phyloP scores from a whole-genome alignment of 1,140 invertebrate genomes.

The Drosophila dunni region DNA sequence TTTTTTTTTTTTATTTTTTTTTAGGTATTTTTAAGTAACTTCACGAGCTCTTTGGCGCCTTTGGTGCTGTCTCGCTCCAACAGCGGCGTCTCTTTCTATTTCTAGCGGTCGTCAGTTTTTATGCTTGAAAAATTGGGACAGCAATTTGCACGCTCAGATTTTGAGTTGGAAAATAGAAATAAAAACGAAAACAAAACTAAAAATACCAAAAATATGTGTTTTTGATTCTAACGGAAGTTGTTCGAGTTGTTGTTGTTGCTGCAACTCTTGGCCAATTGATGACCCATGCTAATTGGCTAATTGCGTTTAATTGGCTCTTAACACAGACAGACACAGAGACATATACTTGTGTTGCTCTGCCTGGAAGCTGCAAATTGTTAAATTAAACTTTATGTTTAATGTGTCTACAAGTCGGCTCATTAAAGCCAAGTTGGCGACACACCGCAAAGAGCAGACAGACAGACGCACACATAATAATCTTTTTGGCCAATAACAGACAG shows the following conservation, averaged over 20 bases:
- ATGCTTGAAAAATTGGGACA: slow-evolving; percentile 82
- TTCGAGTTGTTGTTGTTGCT: slow-evolving; percentile 30
- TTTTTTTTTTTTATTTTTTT: slow-evolving; percentile 30
- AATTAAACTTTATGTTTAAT: slow-evolving; percentile 65
- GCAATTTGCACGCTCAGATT: slow-evolving; percentile 71
- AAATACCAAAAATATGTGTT: slow-evolving; percentile 57
- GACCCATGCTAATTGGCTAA: slow-evolving; percentile 80
- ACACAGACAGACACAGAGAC: slow-evolving; percentile 46
- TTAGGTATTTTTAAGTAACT: slow-evolving; percentile 51
- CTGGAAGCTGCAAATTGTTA: slow-evolving; percentile 51
- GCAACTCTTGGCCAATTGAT: slow-evolving; percentile 59
- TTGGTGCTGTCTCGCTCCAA: slow-evolving; percentile 11
- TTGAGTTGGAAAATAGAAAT: slow-evolving; percentile 28
- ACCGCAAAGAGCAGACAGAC: slow-evolving; percentile 11
- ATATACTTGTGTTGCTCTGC: neutral
- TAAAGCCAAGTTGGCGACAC: slow-evolving; percentile 33
- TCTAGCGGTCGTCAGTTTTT: slow-evolving; percentile 60
- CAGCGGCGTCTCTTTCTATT: slow-evolving; percentile 19
- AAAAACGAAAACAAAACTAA: slow-evolving; percentile 28
- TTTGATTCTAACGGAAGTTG: slow-evolving; percentile 78
- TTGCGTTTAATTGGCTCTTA: slow-evolving; percentile 79
- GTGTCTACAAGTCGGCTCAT: slow-evolving; percentile 47
- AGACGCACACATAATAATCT: neutral
- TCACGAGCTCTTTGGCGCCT: slow-evolving; percentile 25
- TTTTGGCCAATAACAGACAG: slow-evolving; percentile 11